These are phyloP conservation scores for Pandemis heparana DNA, from an alignment of 2,888 invertebrate genomes.

Conservation along the genomic window DNA sequence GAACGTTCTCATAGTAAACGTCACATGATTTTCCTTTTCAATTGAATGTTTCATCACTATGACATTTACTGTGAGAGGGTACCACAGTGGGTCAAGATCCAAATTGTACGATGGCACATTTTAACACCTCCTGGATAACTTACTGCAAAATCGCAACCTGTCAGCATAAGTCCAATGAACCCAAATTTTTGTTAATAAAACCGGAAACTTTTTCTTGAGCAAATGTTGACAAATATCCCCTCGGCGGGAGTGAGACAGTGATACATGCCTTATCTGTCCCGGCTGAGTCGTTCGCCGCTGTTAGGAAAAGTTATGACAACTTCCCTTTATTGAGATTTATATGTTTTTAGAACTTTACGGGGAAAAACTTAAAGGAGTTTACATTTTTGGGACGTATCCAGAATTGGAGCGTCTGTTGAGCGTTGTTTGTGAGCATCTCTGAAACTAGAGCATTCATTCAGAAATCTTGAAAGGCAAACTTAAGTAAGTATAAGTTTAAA, in stretches of 20 bases:
- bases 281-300: constrained; percentile 26
- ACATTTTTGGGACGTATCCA: not conserved
- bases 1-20: too few relatives aligned
- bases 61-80: too few relatives aligned
- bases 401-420: too few relatives aligned
- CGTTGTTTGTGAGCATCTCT: not conserved
- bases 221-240: constrained; percentile 36
- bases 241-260: constrained; percentile 17
- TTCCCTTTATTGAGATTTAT: constrained; percentile 37
- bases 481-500: too few relatives aligned
- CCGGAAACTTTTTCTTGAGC: constrained; percentile 9
- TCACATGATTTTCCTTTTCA: too few relatives aligned
- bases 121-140: too few relatives aligned
- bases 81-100: too few relatives aligned
- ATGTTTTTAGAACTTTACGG: constrained; percentile 22
- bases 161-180: not conserved
- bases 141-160: not conserved
- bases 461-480: too few relatives aligned
- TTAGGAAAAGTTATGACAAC: constrained; percentile 34
- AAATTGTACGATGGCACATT: too few relatives aligned
- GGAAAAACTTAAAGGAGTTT: constrained; percentile 3
- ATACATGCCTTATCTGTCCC: constrained; percentile 32
- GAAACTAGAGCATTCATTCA: too few relatives aligned
- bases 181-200: constrained; percentile 16
- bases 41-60: too few relatives aligned